These are phyloP conservation scores for Tiliqua scincoides DNA, from an alignment of 2,113 vertebrate species.

Conservation along the genomic window DNA sequence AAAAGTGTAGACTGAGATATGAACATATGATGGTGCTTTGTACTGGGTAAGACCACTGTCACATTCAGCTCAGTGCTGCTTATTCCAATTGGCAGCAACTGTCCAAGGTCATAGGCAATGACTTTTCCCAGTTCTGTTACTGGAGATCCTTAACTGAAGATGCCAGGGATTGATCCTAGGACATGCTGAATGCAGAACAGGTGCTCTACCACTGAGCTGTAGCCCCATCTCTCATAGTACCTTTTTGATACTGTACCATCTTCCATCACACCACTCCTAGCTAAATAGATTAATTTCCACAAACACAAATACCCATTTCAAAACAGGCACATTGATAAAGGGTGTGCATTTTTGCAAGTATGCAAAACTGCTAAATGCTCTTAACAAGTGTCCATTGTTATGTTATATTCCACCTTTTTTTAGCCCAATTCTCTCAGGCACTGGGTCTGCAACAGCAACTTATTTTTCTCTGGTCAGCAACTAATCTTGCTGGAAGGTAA, in stretches of 20 bases:
- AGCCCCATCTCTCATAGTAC: not conserved
- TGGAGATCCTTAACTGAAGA: too few species aligned
- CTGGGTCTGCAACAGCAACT: not conserved
- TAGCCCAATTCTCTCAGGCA: not conserved
- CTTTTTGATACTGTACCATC: not conserved
- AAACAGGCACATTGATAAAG: not conserved
- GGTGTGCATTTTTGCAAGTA: not conserved
- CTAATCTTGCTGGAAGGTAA: not conserved
- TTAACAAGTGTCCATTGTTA: not conserved
- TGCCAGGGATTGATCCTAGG: not conserved
- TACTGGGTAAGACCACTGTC: not conserved
- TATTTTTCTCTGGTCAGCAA: not conserved
- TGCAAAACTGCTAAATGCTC: not conserved
- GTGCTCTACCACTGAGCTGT: not conserved
- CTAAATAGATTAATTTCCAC: not conserved
- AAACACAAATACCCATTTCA: not conserved
- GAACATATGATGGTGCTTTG: not conserved
- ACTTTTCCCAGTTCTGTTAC: too few species aligned
- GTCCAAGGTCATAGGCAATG: too few species aligned
- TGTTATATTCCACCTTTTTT: too few species aligned
- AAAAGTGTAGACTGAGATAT: not conserved
- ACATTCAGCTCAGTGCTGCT: not conserved
- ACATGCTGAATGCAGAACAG: not conserved
- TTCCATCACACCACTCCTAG: not conserved
- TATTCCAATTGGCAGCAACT: not conserved